Base-by-base conservation (phyloP, 2,113 vertebrate species). In the Aleadryas rufinucha region DNA sequence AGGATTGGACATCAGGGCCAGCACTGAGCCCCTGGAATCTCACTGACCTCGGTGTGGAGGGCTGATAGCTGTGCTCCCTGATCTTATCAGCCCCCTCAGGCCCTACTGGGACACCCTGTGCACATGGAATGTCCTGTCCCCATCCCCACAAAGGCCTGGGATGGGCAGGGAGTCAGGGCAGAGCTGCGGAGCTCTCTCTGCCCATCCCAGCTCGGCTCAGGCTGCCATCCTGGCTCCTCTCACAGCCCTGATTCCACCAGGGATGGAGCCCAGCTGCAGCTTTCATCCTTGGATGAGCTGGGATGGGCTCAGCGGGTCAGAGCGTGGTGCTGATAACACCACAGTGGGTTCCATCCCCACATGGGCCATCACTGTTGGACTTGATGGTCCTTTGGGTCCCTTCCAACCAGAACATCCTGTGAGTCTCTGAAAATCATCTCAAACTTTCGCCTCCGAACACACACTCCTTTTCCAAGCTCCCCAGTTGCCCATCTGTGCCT, bases 41-140 rank as follows among this genome's bases (percentile, higher is more conserved):
- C 61, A 23, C 21, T 37, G 50, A 66, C 27, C 41, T 16, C 9
- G 1, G 2, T 1, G 11, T 6, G 26, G 33, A 54, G 37, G 33
- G 33, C 50, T 66, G 21, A 31, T 1, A 39, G 63, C 77, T 27
- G 28, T 41, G n/a, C 30, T 26, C 23, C n/a, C 27, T 37, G 39
- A 37, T 15, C 61, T 56, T 28, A 19, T 3, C 60, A 56, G 11
- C 5, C 52, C 44, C 14, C 19, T 47, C 1, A 1, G 22, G 27
- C 18, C 52, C 27, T 31, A 0, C 47, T 54, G 54, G 1, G 1
- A 16, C 35, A 60, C 44, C 37, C 30, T 8, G 19, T 0, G 2
- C 30, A 30, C 23, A 2, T 0, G 3, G 20, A 47, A 6, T 15
- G 22, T 11, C 39, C 35, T 21, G 11, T 44, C 22, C 2, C 9